phyloP scores from a whole-genome alignment of 2,888 invertebrate genomes.

The Homarus gammarus region DNA sequence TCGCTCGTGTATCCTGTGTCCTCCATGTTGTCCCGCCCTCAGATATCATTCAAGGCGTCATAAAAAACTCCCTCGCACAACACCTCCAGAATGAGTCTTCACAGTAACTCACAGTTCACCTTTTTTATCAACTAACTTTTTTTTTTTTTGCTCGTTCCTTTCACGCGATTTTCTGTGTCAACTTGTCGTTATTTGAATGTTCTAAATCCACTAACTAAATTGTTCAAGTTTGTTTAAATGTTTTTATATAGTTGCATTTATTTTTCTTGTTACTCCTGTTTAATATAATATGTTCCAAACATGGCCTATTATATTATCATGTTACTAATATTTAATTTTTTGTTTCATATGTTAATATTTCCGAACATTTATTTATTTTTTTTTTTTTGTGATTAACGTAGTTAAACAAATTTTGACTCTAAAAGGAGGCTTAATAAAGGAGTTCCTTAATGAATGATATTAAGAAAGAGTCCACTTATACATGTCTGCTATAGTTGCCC shows the following conservation, averaged over 20 bases:
- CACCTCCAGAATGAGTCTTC: neutral
- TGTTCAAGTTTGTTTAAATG: neutral
- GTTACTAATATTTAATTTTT: too few species aligned
- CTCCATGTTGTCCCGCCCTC: neutral
- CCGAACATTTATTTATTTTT: neutral
- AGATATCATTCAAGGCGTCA: neutral
- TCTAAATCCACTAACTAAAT: neutral
- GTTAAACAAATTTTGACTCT: neutral
- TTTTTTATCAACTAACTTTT: neutral
- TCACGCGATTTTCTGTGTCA: neutral
- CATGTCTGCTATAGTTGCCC: neutral
- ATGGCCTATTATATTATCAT: too few species aligned
- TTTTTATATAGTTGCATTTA: neutral
- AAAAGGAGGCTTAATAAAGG: constrained; percentile 12
- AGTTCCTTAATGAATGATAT: neutral
- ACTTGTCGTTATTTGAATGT: neutral
- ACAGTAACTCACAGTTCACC: neutral
- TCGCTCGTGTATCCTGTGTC: neutral
- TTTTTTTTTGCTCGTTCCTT: neutral
- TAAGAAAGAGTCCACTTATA: neutral
- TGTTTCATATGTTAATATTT: constrained; percentile 1
- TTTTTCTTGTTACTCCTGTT: neutral
- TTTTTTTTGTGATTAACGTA: neutral
- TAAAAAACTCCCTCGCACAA: neutral
- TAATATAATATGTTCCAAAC: neutral